Percentiles rank a stretch among this genome's conserved stretches.
These are phyloP conservation scores for Gallinago media DNA, from an alignment of 2,113 vertebrate species.

Conservation along the genomic window DNA sequence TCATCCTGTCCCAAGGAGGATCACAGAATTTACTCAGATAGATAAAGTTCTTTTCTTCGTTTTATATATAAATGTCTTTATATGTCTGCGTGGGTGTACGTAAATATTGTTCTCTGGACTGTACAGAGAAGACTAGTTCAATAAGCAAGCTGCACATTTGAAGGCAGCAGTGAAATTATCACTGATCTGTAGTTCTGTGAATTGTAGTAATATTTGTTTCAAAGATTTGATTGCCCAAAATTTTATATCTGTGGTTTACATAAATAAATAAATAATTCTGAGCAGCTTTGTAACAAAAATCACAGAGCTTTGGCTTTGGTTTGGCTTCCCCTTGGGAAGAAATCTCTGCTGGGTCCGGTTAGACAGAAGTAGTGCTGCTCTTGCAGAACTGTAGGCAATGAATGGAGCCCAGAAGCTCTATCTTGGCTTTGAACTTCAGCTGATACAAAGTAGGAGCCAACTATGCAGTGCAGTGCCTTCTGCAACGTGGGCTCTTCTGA, in stretches of 20 bases:
- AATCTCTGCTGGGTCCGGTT: neutral
- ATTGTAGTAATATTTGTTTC: neutral
- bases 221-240: neutral
- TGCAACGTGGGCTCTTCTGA: neutral
- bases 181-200: neutral
- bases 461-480: neutral
- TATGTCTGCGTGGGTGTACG: neutral
- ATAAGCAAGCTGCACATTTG: neutral
- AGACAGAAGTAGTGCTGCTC: neutral
- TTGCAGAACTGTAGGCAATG: neutral
- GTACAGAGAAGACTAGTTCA: neutral
- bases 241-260: neutral
- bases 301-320: neutral
- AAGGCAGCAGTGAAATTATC: neutral
- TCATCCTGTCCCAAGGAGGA: neutral
- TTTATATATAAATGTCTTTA: neutral
- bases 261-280: neutral
- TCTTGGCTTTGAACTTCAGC: neutral
- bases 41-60: neutral
- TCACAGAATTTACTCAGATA: neutral
- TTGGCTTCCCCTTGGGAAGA: neutral
- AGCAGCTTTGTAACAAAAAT: neutral
- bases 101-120: neutral
- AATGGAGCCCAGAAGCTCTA: neutral
- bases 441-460: neutral